Evolutionary conservation across 2,888 invertebrate genomes (phyloP).

Genomic region (Drosophila mimica): DNA sequence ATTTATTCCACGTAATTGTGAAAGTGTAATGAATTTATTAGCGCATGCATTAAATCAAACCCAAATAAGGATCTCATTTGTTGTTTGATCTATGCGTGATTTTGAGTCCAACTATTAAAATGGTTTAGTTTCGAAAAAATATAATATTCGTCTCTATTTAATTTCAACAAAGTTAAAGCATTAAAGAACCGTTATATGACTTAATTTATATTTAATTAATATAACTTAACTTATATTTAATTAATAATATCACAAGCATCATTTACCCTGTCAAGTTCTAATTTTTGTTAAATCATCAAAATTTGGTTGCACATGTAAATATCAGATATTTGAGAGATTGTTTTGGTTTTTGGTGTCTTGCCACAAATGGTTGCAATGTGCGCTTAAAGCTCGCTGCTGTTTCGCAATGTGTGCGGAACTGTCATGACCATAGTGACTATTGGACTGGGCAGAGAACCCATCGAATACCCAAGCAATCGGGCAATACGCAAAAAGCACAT

Average conservation of each 20-base stretch:
- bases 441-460: constrained; percentile 20
- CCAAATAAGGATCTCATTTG: not conserved
- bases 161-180: too few species aligned
- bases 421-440: constrained; percentile 31
- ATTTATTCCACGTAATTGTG: constrained; percentile 72
- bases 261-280: not conserved
- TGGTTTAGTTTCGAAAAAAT: not conserved
- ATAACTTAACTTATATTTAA: not conserved
- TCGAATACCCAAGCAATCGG: constrained; percentile 29
- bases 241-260: not conserved
- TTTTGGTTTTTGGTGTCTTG: not conserved
- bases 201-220: too few species aligned
- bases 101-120: not conserved
- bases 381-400: not conserved
- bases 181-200: too few species aligned
- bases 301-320: not conserved
- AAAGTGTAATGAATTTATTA: constrained; percentile 74
- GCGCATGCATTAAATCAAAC: constrained; percentile 54
- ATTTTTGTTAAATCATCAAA: not conserved
- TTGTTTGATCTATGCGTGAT: not conserved
- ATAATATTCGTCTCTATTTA: too few species aligned
- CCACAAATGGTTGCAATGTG: not conserved
- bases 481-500: constrained; percentile 64
- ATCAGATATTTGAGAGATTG: not conserved
- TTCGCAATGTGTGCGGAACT: constrained; percentile 27